These are phyloP conservation scores for Homarus americanus DNA, from an alignment of 1,140 invertebrate genomes.

Conservation along the genomic window DNA sequence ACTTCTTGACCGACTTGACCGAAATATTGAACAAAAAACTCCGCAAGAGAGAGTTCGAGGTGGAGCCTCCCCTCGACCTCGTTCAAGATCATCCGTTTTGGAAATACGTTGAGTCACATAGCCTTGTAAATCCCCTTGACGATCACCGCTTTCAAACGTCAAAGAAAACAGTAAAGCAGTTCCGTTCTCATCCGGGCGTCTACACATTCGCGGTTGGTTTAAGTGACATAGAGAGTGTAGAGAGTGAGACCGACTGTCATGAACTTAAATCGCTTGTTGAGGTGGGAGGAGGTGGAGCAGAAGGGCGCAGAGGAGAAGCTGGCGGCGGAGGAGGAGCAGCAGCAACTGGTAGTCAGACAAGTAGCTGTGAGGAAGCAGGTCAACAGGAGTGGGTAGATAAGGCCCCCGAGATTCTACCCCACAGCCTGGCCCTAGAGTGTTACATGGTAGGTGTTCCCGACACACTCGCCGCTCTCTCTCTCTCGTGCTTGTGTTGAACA, in stretches of 20 bases:
- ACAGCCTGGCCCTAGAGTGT: too few relatives aligned
- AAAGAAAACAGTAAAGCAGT: neutral
- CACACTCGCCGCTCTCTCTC: too few relatives aligned
- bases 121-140: neutral
- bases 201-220: slow-evolving; percentile 3
- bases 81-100: slow-evolving; percentile 1
- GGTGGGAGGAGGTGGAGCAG: neutral
- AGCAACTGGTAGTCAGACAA: too few relatives aligned
- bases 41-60: neutral
- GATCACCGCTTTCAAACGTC: neutral
- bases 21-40: slow-evolving; percentile 25
- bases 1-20: slow-evolving; percentile 16
- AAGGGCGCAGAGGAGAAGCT: too few relatives aligned
- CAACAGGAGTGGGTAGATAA: too few relatives aligned
- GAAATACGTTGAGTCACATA: neutral
- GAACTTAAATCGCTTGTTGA: neutral
- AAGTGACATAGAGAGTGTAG: neutral
- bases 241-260: neutral
- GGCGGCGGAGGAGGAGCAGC: too few relatives aligned
- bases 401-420: too few relatives aligned
- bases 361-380: too few relatives aligned
- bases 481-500: too few relatives aligned
- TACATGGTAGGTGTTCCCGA: too few relatives aligned
- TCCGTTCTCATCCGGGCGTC: slow-evolving; percentile 7
- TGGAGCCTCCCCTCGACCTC: neutral